phyloP scores from a whole-genome alignment of 2,113 vertebrate genomes.

The Vireo altiloquus region DNA sequence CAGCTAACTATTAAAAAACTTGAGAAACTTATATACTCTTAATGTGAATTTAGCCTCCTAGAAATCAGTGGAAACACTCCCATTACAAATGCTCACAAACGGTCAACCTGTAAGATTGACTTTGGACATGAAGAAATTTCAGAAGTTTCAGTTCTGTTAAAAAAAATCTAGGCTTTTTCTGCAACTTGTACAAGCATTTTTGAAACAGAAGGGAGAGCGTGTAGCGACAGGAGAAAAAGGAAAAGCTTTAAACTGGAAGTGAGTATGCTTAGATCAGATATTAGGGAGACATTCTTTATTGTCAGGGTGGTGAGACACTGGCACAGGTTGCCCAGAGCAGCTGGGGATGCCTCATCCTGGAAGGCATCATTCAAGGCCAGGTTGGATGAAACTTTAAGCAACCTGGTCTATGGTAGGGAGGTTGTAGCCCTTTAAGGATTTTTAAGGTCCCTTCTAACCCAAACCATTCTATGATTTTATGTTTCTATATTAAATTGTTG shows the following conservation, averaged over 20 bases:
- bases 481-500: neutral
- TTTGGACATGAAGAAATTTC: neutral
- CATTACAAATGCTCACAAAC: neutral
- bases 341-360: neutral
- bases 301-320: too few species aligned
- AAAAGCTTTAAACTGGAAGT: neutral
- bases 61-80: neutral
- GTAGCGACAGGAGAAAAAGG: neutral
- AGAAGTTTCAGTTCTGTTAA: neutral
- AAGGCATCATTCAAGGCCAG: neutral
- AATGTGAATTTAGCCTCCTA: neutral
- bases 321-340: neutral
- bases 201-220: neutral
- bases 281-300: neutral
- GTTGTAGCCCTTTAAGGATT: neutral
- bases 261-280: neutral
- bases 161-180: neutral
- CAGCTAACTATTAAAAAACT: neutral
- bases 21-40: neutral
- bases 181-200: accelerated
- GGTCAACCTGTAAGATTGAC: neutral
- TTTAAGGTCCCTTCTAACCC: neutral
- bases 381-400: neutral
- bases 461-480: neutral
- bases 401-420: neutral